These are phyloP conservation scores for Ochropacha duplaris DNA, from an alignment of 2,888 invertebrate genomes.

Conservation along the genomic window DNA sequence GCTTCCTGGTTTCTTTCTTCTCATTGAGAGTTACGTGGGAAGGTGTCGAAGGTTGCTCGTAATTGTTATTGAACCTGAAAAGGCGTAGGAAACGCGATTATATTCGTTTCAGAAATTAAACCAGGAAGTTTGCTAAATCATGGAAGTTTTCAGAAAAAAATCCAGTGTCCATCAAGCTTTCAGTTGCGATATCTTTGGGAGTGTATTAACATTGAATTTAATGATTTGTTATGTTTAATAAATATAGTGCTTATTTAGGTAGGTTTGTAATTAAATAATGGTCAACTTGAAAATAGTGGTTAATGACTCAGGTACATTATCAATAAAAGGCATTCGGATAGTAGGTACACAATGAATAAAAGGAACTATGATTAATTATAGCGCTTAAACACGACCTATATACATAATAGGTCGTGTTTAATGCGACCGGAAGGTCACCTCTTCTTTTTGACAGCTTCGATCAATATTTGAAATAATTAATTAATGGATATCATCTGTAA, in stretches of 20 bases:
- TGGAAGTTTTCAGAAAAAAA: not conserved
- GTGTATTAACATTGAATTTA: too few species aligned
- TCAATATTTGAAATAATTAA: too few species aligned
- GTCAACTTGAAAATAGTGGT: not conserved
- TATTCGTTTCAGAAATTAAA: not conserved
- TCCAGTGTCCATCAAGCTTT: too few species aligned
- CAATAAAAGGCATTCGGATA: not conserved
- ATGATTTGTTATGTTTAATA: not conserved
- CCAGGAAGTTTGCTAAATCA: not conserved
- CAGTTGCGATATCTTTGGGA: too few species aligned
- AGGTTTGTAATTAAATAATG: not conserved
- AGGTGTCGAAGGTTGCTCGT: not conserved
- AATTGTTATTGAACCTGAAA: not conserved
- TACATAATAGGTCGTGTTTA: not conserved
- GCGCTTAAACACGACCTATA: too few species aligned
- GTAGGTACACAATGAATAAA: not conserved
- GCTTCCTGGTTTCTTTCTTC: not conserved
- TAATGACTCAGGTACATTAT: not conserved
- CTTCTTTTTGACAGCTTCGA: not conserved
- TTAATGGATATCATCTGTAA: too few species aligned
- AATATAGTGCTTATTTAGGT: not conserved
- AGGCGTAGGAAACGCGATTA: too few species aligned
- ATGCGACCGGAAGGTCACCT: not conserved
- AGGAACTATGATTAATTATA: not conserved
- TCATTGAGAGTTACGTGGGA: not conserved